Evolutionary conservation across 2,113 vertebrate genomes (phyloP), one percentile per base, ranked within the genome.

Genomic region (Petrocephalus zakoni): DNA sequence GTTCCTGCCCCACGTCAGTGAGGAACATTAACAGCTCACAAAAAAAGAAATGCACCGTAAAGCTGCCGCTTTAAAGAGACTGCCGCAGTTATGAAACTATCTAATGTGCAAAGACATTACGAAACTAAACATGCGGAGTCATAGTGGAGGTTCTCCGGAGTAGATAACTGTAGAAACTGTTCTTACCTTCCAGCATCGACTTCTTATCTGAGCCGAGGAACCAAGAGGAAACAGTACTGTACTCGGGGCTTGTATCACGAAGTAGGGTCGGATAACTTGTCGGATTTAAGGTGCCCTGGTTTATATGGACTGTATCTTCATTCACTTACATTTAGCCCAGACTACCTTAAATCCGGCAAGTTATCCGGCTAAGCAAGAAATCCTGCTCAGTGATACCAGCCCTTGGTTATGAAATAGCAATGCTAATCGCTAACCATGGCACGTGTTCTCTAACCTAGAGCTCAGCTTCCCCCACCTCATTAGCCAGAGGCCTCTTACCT

Each of bases 351-450:
- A 58, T 61, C 22, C 22, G 5, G 22, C 8, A 61, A 61, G 22
- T 61, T 10, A n/a, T 8, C 58, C 58, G 56, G 56, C 56, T 21
- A 2, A 42, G 42, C 42, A 42, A 42, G 42, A 42, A 42, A 42
- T 42, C 42, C 56, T 61, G 58, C 58, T 61, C n/a, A 0, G 21
- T 52, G 58, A n/a, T n/a, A 25, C 58, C 22, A 22, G 58, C 9
- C 22, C 7, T 89, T 0, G 92, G 90, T 61, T 91, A 90, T 13
- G 81, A 92, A 13, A 89, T 90, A 68, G 90, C 88, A 0, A 90
- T 13, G n/a, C 8, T 90, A 1, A 93, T 91, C 5, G 90, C 90
- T 2, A 91, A 92, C 19, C 89, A 91, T 55, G 7, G 89, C 22
- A 2, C 8, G 58, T 61, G 58, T 25, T 9, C 58, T 61, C 22